Percentiles rank a stretch among this genome's conserved stretches.
phyloP scores from a whole-genome alignment of 37 sponge, comb jelly and placozoan genomes.

The Cladorhizidae sp. region DNA sequence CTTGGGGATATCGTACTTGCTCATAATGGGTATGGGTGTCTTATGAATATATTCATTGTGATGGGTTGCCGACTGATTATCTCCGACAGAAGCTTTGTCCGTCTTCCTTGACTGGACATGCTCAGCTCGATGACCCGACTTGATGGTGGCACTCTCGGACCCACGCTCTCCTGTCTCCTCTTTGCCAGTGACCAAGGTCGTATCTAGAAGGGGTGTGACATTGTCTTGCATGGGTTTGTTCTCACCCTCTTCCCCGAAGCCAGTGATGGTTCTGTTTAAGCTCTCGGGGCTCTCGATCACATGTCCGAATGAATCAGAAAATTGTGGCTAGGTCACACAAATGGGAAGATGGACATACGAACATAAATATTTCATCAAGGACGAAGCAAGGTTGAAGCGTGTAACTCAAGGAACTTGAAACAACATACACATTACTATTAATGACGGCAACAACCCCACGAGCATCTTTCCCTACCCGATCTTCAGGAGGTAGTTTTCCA shows the following conservation, averaged over 20 bases:
- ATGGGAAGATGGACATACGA: not conserved
- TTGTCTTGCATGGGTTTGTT: not conserved
- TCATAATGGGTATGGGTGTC: slow-evolving; percentile 24
- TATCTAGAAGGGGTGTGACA: not conserved
- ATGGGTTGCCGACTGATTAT: too few species aligned
- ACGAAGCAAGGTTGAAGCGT: too few species aligned
- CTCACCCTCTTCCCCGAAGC: not conserved
- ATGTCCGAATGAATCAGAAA: slow-evolving; percentile 24
- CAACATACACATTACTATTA: too few species aligned
- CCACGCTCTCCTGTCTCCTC: too few species aligned
- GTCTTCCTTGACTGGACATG: not conserved
- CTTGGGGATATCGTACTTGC: slow-evolving; percentile 33
- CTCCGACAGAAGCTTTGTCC: too few species aligned
- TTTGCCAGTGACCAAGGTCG: not conserved
- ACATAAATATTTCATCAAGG: too few species aligned
- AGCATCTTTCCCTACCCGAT: slow-evolving; percentile 49
- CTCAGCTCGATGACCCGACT: not conserved
- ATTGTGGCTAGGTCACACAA: slow-evolving; percentile 38
- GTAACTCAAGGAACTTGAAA: too few species aligned
- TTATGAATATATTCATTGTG: not conserved
- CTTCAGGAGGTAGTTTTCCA: slow-evolving; percentile 7
- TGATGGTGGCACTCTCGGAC: not conserved
- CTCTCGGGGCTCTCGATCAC: slow-evolving; percentile 29
- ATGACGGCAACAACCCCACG: too few species aligned
- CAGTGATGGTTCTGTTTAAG: not conserved